Conservation (phyloP, 2,797 vertebrate species). For the Coluber constrictor region DNA sequence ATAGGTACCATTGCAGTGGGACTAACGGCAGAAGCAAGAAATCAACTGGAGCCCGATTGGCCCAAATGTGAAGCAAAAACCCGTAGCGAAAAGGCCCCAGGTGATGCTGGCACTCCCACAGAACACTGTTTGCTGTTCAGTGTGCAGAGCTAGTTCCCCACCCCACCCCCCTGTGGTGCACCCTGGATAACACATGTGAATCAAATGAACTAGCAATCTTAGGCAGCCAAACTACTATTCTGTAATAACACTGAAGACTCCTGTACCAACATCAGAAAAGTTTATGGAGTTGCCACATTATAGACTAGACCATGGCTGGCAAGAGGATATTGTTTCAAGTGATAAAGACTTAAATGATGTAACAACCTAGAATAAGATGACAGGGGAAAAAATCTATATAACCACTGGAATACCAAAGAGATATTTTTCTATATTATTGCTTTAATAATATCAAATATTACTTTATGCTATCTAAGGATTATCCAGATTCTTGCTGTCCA, state of each 20-base stretch:
- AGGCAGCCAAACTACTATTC: neutral
- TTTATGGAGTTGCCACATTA: neutral
- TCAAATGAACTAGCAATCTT: neutral
- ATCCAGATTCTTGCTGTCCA: neutral
- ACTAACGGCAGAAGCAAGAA: neutral
- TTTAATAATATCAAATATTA: neutral
- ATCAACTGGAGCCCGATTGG: neutral
- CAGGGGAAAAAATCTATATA: neutral
- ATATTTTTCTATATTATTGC: neutral
- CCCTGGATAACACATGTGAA: neutral
- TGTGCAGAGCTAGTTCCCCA: neutral
- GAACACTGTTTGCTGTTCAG: neutral
- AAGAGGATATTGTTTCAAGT: neutral
- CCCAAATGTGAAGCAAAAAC: neutral
- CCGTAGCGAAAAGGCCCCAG: neutral
- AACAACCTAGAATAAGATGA: neutral
- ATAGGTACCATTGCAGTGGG: neutral
- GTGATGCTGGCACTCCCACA: neutral
- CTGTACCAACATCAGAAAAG: neutral
- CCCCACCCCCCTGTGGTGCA: neutral
- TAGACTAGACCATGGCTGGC: neutral
- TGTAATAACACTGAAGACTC: neutral
- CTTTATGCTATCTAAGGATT: neutral
- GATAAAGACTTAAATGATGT: neutral
- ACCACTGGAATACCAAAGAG: neutral